A percentile compares a stretch with the other conserved stretches of the same genome.
These are phyloP conservation scores for Paraescarpia echinospica DNA, from an alignment of 1,140 invertebrate genomes.

Conservation along the genomic window DNA sequence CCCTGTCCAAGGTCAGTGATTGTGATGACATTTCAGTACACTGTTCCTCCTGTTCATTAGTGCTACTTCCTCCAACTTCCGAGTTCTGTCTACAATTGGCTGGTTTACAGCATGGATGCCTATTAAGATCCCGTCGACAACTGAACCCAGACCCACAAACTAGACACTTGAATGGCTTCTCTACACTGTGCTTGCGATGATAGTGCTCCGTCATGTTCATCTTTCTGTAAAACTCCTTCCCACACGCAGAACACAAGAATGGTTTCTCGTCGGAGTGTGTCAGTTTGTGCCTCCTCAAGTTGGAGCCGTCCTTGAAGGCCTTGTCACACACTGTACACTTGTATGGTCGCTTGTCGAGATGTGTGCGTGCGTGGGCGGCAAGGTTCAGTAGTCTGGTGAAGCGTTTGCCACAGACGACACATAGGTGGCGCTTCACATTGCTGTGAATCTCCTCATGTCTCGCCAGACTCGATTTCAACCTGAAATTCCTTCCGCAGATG, in stretches of 20 bases:
- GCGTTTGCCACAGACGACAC: not conserved
- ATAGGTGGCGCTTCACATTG: constrained; percentile 7
- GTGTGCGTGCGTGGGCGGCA: not conserved
- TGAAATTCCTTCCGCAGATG: not conserved
- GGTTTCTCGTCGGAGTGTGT: not conserved
- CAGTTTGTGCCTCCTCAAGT: constrained; percentile 11
- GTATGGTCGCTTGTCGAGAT: constrained; percentile 4
- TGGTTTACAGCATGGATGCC: not conserved
- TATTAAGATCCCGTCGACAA: not conserved
- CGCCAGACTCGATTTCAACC: not conserved
- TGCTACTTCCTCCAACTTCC: not conserved
- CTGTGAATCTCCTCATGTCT: not conserved
- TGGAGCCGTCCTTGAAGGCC: not conserved
- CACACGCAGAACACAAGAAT: not conserved
- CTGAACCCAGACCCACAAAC: not conserved
- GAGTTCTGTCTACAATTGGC: not conserved
- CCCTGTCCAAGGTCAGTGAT: not conserved
- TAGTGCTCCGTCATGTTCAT: not conserved
- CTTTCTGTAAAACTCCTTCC: not conserved
- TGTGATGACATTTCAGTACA: not conserved
- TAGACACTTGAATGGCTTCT: not conserved
- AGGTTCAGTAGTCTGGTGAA: not conserved
- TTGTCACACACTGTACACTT: not conserved
- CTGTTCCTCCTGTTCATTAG: too few species aligned
- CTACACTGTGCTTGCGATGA: not conserved